Evolutionary conservation across 2,888 invertebrate species (phyloP), one percentile per base, ranked within the genome.

Genomic region (Stenodema calcarata): DNA sequence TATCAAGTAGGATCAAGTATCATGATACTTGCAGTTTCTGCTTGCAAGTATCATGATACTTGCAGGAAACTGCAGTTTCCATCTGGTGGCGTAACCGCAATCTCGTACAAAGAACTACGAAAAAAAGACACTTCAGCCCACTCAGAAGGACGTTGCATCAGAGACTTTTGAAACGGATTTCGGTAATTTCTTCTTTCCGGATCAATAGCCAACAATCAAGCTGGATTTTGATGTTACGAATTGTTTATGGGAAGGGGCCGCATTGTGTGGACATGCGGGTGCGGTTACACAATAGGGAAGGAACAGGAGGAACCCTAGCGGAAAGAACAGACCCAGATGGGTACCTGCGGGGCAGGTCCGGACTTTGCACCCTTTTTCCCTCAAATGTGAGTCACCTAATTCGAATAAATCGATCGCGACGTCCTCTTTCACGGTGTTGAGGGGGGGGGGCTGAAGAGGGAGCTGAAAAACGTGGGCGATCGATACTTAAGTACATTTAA

Each of bases 401-500:
- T 82, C 82, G 47, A 82, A 82, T 69, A 69, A 82, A 62, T 54
- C 80, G 50, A 50, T 44, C 11, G 35, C 23, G 78, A 11, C n/a
- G 42, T 16, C 47, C 44, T 18, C 42, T 28, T 35, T 16, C 79
- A 79, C 42, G 28, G 44, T n/a, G n/a, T n/a, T n/a, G n/a, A n/a
- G n/a, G n/a, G n/a, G n/a, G n/a, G n/a, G n/a, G n/a, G n/a, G n/a
- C n/a, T n/a, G n/a, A n/a, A n/a, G n/a, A n/a, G 35, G 35, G 35
- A 7, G 35, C 4, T 35, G n/a, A 28, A 44, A 80, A 80, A 80
- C 80, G 54, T 80, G 80, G 80, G 11, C 69, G 82, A 82, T 82
- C 82, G 82, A 82, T 82, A 82, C 82, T 82, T 69, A 82, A 82
- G 82, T 82, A 42, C 82, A 82, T 82, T 82, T 82, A 82, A 82